These are phyloP conservation scores for Eupsilia transversa DNA, from an alignment of 2,888 invertebrate genomes.

Conservation along the genomic window DNA sequence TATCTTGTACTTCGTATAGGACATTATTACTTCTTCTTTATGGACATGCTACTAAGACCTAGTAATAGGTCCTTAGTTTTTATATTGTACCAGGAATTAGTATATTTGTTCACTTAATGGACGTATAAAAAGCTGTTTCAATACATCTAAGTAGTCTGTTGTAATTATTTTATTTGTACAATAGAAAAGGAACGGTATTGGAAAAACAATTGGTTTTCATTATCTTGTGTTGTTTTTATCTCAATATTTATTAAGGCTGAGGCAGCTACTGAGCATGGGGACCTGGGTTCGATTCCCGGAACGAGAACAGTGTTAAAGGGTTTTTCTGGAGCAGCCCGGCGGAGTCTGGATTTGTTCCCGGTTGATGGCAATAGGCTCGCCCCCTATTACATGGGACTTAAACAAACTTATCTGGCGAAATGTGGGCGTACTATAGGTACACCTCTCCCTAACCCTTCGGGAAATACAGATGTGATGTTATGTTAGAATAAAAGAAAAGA, in stretches of 20 bases:
- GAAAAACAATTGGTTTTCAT: slow-evolving; percentile 34
- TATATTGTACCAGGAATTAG: slow-evolving; percentile 33
- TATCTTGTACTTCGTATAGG: slow-evolving; percentile 13
- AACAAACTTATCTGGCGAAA: too few relatives aligned
- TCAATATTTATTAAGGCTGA: not conserved
- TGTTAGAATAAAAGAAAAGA: not conserved
- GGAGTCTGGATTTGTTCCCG: too few relatives aligned
- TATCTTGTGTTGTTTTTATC: slow-evolving; percentile 6
- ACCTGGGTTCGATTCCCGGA: too few relatives aligned
- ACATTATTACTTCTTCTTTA: slow-evolving; percentile 15
- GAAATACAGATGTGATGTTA: too few relatives aligned
- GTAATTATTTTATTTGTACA: slow-evolving; percentile 14
- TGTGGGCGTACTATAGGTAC: too few relatives aligned
- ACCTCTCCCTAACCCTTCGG: too few relatives aligned
- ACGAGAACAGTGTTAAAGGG: too few relatives aligned
- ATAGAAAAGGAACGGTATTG: slow-evolving; percentile 5
- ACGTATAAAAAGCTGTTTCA: slow-evolving; percentile 21
- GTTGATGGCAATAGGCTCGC: too few relatives aligned
- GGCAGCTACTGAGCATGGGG: too few relatives aligned
- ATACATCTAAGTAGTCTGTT: slow-evolving; percentile 28
- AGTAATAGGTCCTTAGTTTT: slow-evolving; percentile 28
- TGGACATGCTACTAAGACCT: slow-evolving; percentile 4
- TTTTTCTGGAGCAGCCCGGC: too few relatives aligned
- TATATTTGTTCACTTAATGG: slow-evolving; percentile 37
- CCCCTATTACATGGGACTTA: too few relatives aligned